phyloP scores from a whole-genome alignment of 2,797 vertebrate species.

The Pygocentrus nattereri region DNA sequence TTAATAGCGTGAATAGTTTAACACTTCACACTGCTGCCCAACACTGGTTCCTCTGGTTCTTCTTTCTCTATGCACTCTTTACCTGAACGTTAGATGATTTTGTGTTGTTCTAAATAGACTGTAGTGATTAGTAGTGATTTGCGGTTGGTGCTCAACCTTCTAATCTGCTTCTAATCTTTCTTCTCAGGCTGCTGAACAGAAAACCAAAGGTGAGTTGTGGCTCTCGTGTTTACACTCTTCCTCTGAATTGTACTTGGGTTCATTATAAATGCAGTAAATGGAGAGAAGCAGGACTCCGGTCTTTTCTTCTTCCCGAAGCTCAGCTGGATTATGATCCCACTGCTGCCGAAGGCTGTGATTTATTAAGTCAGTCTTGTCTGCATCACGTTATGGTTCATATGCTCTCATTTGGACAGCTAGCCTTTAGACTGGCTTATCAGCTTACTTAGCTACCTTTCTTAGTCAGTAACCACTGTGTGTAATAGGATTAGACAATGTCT shows the following conservation, averaged over 20 bases:
- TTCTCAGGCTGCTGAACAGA: slow-evolving; percentile 96
- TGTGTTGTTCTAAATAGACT: no score
- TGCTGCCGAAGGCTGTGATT: no score
- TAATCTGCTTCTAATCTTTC: slow-evolving; percentile 64
- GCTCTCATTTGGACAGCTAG: background rate
- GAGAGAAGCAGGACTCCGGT: background rate
- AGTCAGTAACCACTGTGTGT: background rate
- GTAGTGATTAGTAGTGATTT: background rate
- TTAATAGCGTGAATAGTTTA: no score
- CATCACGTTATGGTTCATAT: background rate
- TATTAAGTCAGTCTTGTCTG: background rate
- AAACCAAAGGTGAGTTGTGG: slow-evolving; percentile 96
- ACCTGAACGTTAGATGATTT: no score
- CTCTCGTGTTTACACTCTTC: slow-evolving; percentile 12
- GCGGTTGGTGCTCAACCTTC: background rate
- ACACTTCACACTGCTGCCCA: no score
- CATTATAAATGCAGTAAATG: background rate
- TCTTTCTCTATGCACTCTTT: background rate
- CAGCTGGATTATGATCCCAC: background rate
- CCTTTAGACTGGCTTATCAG: background rate
- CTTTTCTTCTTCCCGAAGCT: background rate
- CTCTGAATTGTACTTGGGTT: background rate
- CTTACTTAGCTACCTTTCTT: background rate
- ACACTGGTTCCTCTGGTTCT: no score
- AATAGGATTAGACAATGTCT: background rate